phyloP scores from a whole-genome alignment of 2,797 vertebrate species.

The Rhincodon typus region DNA sequence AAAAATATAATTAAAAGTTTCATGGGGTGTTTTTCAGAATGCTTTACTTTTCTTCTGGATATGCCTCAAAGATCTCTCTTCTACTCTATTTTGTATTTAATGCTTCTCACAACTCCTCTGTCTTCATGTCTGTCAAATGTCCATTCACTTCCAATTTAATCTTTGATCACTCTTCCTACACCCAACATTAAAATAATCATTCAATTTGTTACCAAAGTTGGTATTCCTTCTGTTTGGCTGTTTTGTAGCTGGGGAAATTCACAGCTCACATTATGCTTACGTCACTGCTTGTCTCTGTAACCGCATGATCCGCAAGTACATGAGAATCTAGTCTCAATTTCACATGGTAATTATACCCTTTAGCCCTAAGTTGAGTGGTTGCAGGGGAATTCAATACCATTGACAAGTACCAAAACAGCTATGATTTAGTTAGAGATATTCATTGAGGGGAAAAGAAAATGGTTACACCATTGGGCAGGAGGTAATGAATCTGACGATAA shows the following conservation, averaged over 20 bases:
- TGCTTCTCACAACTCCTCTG: not conserved
- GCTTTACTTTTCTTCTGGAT: not conserved
- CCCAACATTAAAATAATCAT: not conserved
- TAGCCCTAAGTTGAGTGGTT: not conserved
- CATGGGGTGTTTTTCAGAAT: not conserved
- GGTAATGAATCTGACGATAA: not conserved
- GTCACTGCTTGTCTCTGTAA: not conserved
- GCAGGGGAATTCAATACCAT: not conserved
- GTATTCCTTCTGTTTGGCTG: not conserved
- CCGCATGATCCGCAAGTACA: not conserved
- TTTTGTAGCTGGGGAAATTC: not conserved
- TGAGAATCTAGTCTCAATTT: not conserved
- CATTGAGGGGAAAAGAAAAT: not conserved
- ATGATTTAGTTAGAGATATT: not conserved
- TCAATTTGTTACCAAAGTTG: not conserved
- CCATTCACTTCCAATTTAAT: not conserved
- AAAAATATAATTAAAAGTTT: not conserved
- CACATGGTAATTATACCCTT: not conserved
- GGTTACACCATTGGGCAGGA: not conserved
- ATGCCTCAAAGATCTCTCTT: not conserved
- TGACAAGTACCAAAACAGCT: not conserved
- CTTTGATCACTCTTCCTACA: not conserved
- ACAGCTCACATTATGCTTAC: not conserved
- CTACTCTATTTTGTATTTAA: not conserved
- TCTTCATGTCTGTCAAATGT: not conserved